Conservation (phyloP, 2,797 vertebrate species). For the Manis pentadactyla region DNA sequence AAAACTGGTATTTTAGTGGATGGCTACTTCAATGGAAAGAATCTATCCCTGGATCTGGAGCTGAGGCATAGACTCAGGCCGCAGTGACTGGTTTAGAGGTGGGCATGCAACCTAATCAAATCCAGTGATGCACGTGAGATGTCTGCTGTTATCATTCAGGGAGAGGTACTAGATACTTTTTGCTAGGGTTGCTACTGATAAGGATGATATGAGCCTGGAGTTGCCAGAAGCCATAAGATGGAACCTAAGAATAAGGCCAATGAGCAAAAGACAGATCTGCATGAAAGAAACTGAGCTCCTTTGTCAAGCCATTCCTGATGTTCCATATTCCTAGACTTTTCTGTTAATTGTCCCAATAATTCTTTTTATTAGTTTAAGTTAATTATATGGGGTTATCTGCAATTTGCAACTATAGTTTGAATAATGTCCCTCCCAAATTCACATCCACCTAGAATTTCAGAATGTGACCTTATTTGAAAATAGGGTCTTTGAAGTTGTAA, state of each 20-base stretch:
- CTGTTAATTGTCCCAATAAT: neutral
- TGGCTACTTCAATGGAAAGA: neutral
- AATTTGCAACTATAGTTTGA: neutral
- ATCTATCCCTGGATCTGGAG: neutral
- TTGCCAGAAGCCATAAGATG: neutral
- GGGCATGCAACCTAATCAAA: neutral
- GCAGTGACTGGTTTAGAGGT: neutral
- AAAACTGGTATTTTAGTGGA: neutral
- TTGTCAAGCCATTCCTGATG: neutral
- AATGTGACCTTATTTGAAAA: constrained; percentile 5
- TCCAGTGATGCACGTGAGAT: neutral
- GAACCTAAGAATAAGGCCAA: neutral
- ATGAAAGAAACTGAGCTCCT: neutral
- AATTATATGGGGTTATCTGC: neutral
- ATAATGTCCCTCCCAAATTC: neutral
- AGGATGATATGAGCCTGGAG: neutral
- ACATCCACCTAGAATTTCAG: neutral
- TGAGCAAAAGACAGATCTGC: neutral
- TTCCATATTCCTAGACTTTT: neutral
- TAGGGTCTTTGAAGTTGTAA: neutral
- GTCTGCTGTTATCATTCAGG: neutral
- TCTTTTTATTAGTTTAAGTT: neutral
- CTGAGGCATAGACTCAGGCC: neutral
- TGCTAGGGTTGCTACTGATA: neutral
- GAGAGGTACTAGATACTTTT: neutral